These are phyloP conservation scores for Parthenolecanium corni DNA, from an alignment of 2,888 invertebrate species.

Conservation along the genomic window DNA sequence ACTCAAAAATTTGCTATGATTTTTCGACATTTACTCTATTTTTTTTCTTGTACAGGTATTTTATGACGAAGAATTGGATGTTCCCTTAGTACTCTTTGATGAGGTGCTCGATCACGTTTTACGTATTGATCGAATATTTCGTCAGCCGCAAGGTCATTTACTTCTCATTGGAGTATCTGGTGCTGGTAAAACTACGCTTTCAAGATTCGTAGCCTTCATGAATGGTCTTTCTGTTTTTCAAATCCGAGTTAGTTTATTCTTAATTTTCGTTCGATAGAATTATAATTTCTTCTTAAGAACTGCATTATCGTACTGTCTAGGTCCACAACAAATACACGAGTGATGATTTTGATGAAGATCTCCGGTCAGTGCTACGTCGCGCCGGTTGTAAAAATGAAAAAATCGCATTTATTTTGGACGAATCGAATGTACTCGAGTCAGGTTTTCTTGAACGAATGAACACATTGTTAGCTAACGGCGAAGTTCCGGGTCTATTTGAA, in stretches of 20 bases:
- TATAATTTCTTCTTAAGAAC: background rate
- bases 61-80: conserved; percentile 98
- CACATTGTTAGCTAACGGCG: conserved; percentile 94
- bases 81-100: conserved; percentile 94
- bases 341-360: conserved; percentile 97
- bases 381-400: conserved; percentile 94
- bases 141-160: conserved; percentile 96
- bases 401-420: conserved; percentile 97
- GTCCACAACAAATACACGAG: conserved; percentile 98
- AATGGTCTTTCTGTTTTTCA: conserved; percentile 98
- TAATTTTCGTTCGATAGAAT: background rate
- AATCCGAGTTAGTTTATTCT: conserved; percentile 60
- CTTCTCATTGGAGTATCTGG: conserved; percentile 97
- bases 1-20: background rate
- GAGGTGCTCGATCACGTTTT: conserved; percentile 99
- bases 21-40: background rate
- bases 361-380: conserved; percentile 73
- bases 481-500: conserved; percentile 88
- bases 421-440: conserved; percentile 96
- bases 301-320: conserved; percentile 39
- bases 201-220: conserved; percentile 99
- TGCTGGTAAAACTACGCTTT: conserved; percentile 97
- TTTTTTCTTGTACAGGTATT: conserved; percentile 52
- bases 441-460: conserved; percentile 99
- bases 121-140: conserved; percentile 96